Base-by-base conservation (phyloP, 2,113 vertebrate species). In the Datnioides undecimradiatus region DNA sequence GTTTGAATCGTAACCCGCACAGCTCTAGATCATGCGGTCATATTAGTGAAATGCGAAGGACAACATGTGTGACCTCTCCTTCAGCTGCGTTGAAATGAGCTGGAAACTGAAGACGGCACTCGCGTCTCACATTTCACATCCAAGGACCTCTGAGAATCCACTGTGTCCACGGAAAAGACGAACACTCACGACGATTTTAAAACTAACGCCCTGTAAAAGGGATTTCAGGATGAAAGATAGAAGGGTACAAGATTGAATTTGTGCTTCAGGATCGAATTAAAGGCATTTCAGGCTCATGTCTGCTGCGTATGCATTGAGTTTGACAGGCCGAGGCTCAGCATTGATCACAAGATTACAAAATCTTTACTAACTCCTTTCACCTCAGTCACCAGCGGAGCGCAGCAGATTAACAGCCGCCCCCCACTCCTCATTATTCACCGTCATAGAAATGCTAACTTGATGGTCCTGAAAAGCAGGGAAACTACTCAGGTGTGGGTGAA, bases 331-430 rank as follows among this genome's bases (percentile, higher is more conserved):
- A 72, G 71, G 66, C 79, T 89, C 52, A 19, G 79, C 82, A 92
- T 91, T 89, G 91, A 93, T 93, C 88, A 83, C 73, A 82, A 89
- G 88, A 92, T 91, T 88, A 89, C 80, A 89, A 92, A 92, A 93
- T 91, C 91, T 92, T 93, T 92, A 92, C 89, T 79, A 89, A 91
- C 88, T 91, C 85, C 79, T 82, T 92, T 88, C 88, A 33, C 82
- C 78, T 85, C 88, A 74, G 83, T 75, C 84, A 55, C 75, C 79
- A 71, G 78, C 29, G n/a, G 68, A 84, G 88, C 78, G 46, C 40
- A 65, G 73, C 49, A 82, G 83, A 88, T 86, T 84, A 89, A 90
- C 83, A 80, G n/a, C 43, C 76, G n/a, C n/a, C n/a, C n/a, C n/a
- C n/a, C n/a, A n/a, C n/a, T 75, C 60, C 73, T 82, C 63, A 75